These are phyloP conservation scores for Bradypodion pumilum DNA, from an alignment of 2,797 vertebrate genomes.

Conservation along the genomic window DNA sequence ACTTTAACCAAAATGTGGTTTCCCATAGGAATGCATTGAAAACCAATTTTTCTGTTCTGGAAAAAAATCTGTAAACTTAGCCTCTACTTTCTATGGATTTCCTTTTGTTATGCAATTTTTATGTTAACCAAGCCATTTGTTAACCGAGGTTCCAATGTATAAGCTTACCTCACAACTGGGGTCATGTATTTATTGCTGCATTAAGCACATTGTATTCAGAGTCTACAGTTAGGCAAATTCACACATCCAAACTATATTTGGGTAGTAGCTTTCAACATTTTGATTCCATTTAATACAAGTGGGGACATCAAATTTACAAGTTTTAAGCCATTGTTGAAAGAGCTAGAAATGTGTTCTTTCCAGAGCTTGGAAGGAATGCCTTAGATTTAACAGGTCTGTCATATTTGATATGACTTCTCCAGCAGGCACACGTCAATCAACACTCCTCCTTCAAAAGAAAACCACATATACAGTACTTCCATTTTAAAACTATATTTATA, in stretches of 20 bases:
- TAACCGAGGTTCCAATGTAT: too few relatives aligned
- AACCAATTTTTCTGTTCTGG: too few relatives aligned
- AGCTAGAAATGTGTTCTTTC: neutral
- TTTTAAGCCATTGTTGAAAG: neutral
- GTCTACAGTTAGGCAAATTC: neutral
- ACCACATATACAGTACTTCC: too few relatives aligned
- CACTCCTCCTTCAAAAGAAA: too few relatives aligned
- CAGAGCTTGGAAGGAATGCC: neutral
- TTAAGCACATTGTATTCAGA: neutral
- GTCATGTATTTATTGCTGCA: neutral
- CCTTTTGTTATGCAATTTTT: too few relatives aligned
- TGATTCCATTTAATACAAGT: neutral
- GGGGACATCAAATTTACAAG: neutral
- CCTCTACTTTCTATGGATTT: neutral
- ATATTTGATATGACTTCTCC: neutral
- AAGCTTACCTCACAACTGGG: too few relatives aligned
- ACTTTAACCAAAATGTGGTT: too few relatives aligned
- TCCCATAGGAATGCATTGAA: too few relatives aligned
- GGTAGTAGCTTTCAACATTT: neutral
- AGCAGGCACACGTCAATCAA: too few relatives aligned
- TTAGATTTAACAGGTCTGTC: neutral
- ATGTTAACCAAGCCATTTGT: too few relatives aligned
- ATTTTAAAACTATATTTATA: too few relatives aligned
- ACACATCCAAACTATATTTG: neutral
- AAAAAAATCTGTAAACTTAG: too few relatives aligned